phyloP scores from a whole-genome alignment of 2,113 vertebrate species.

The Danionella cerebrum region DNA sequence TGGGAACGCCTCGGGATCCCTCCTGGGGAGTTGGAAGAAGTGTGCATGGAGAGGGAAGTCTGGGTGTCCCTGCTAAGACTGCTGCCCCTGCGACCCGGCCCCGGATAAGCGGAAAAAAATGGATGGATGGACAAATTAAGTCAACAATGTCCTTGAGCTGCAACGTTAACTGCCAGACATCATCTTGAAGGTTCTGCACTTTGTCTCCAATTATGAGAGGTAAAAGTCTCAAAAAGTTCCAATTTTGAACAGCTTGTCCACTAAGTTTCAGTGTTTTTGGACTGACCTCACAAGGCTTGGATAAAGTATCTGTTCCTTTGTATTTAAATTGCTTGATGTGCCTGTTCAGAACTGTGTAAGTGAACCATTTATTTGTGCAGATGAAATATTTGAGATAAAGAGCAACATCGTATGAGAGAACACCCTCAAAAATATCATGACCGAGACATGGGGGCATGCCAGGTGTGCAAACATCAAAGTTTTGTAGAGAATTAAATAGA shows the following conservation, averaged over 20 bases:
- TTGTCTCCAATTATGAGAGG: conserved; percentile 31
- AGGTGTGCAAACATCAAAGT: conserved; percentile 34
- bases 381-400: conserved; percentile 38
- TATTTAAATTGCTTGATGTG: conserved; percentile 40
- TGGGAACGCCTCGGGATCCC: too few species aligned
- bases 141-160: conserved; percentile 27
- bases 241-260: conserved; percentile 43
- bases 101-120: too few species aligned
- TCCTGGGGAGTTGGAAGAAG: too few species aligned
- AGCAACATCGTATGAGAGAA: conserved; percentile 25
- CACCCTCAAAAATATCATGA: background rate
- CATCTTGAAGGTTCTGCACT: conserved; percentile 1
- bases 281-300: conserved; percentile 39
- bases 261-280: conserved; percentile 12
- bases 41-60: too few species aligned
- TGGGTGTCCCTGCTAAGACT: too few species aligned
- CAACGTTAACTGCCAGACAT: conserved; percentile 27
- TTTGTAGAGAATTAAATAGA: conserved; percentile 31
- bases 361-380: conserved; percentile 37
- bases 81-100: too few species aligned
- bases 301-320: conserved; percentile 28
- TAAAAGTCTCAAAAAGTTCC: conserved; percentile 37
- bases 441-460: conserved; percentile 17
- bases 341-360: conserved; percentile 23
- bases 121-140: too few species aligned